Conservation (phyloP, 2,888 invertebrate genomes). For the Ennomos quercinarius region DNA sequence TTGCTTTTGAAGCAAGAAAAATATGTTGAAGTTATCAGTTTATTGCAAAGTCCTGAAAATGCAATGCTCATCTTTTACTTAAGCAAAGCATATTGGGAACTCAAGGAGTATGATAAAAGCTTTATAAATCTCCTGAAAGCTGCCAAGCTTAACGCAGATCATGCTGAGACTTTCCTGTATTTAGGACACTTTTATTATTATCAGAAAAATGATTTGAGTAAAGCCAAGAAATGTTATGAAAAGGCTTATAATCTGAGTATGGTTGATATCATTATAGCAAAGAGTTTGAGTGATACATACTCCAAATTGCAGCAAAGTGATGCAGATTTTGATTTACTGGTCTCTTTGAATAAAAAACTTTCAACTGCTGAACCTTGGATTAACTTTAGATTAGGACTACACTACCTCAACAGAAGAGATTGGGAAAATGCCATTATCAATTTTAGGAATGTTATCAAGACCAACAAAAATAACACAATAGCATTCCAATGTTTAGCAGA, state of each 20-base stretch:
- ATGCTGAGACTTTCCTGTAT: conserved; percentile 90
- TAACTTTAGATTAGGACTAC: conserved; percentile 93
- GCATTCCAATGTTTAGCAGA: conserved; percentile 96
- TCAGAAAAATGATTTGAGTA: conserved; percentile 87
- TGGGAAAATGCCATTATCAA: conserved; percentile 90
- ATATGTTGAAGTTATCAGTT: conserved; percentile 81
- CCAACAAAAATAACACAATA: conserved; percentile 88
- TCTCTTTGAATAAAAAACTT: conserved; percentile 75
- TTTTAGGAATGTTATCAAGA: conserved; percentile 90
- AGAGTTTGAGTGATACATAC: conserved; percentile 91
- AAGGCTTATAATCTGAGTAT: conserved; percentile 92
- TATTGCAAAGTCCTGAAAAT: conserved; percentile 75
- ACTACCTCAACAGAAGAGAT: conserved; percentile 90
- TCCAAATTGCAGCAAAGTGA: conserved; percentile 88
- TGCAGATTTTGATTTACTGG: conserved; percentile 87
- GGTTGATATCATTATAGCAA: conserved; percentile 87
- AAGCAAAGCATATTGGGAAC: conserved; percentile 86
- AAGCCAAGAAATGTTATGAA: conserved; percentile 93
- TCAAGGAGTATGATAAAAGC: conserved; percentile 85
- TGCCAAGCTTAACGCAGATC: conserved; percentile 90
- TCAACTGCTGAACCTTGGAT: conserved; percentile 89
- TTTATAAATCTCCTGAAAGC: conserved; percentile 88
- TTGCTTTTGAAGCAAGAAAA: conserved; percentile 77
- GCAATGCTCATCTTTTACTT: conserved; percentile 85
- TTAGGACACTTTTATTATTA: conserved; percentile 91